phyloP scores from a whole-genome alignment of 2,888 invertebrate species.

The Rotaria macrura region DNA sequence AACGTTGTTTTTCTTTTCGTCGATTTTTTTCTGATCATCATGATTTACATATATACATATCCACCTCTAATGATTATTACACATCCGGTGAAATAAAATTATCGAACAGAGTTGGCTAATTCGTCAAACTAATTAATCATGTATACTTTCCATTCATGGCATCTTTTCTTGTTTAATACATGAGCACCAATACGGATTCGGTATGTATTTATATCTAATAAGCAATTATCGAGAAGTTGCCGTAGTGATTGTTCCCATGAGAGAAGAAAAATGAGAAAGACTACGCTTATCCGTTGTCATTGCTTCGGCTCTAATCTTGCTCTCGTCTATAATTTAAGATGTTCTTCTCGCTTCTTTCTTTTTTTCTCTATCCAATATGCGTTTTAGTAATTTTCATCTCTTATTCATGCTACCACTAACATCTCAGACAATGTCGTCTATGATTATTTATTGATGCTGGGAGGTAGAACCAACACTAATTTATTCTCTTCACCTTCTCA shows the following conservation, averaged over 20 bases:
- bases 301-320: not conserved
- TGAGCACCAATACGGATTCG: too few relatives aligned
- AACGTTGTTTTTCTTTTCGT: too few relatives aligned
- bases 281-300: not conserved
- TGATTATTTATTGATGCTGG: slow-evolving; percentile 6
- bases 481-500: slow-evolving; percentile 7
- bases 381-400: not conserved
- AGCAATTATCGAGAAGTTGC: not conserved
- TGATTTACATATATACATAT: too few relatives aligned
- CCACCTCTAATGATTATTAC: too few relatives aligned
- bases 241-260: not conserved
- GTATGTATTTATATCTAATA: not conserved
- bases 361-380: not conserved
- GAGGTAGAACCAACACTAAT: slow-evolving; percentile 15
- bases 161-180: not conserved
- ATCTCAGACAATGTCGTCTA: slow-evolving; percentile 7
- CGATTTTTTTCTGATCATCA: too few relatives aligned
- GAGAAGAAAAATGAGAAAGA: too few relatives aligned
- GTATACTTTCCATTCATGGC: not conserved
- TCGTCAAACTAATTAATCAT: not conserved
- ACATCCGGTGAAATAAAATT: too few relatives aligned
- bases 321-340: slow-evolving; percentile 10
- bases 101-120: too few relatives aligned
- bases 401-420: not conserved
- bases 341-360: not conserved